Base-by-base conservation (phyloP, 2,888 invertebrate species). In the Oscheius sp. region DNA sequence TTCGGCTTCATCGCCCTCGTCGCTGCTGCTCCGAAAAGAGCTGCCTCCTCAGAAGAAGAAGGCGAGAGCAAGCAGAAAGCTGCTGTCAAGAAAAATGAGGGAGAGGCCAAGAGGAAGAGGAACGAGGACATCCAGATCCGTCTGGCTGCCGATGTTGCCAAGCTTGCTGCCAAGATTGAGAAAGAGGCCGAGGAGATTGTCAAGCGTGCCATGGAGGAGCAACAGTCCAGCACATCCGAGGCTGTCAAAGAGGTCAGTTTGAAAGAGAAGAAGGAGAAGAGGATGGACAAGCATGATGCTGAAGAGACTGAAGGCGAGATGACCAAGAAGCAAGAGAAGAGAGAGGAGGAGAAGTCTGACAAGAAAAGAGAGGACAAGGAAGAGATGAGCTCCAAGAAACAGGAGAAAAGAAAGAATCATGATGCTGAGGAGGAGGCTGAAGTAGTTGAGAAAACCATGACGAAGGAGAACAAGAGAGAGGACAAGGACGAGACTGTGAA, bases 171-270 rank as follows among this genome's bases (percentile, higher is more conserved):
- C 37, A 55, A 68, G 37, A 53, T 37, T 4, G 68, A 68, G 35
- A 68, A 55, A 35, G 55, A 68, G 35, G 55, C 68, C 35, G 68
- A 42, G 32, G 63, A 47, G 11, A 63, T 63, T 63, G 63, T 63
- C 9, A 63, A 48, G n/a, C 13, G 63, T 47, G 63, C 63, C 21
- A n/a, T 55, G 55, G 32, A 65, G 50, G 68, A 68, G 55, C 10
- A 35, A 21, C 21, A 21, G 21, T 21, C 21, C 21, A 21, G 21
- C 21, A 21, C 21, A 11, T 13, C 59, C 10, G 68, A 68, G n/a
- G 68, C n/a, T 33, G 37, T 35, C 33, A 51, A 50, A 11, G 33
- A 48, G 32, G 29, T 65, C 21, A 50, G 1, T 2, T 10, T 32
- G 50, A 50, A 65, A 10, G 50, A 65, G 37, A 35, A 60, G 60